Evolutionary conservation across 2,797 vertebrate species (phyloP).

Genomic region (Thripadectes ignobilis): DNA sequence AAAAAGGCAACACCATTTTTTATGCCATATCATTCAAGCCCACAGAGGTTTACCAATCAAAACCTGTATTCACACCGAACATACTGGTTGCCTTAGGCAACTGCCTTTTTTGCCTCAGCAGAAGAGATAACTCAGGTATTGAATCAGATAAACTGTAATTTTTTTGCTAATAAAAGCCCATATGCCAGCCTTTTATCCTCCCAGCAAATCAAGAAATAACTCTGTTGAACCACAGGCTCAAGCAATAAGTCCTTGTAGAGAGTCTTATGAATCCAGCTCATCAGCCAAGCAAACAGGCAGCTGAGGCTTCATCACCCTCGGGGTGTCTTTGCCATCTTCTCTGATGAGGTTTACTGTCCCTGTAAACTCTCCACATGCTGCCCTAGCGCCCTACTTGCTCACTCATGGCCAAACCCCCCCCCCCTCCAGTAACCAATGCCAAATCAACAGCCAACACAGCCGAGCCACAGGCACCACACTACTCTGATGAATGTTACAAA

Average conservation of each 20-base stretch:
- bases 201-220: not conserved
- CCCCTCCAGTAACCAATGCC: not conserved
- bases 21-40: not conserved
- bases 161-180: not conserved
- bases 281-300: not conserved
- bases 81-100: conserved; percentile 32
- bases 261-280: fast-evolving
- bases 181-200: not conserved
- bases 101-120: not conserved
- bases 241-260: not conserved
- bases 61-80: not conserved
- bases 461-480: fast-evolving
- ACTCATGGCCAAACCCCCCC: not conserved
- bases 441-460: fast-evolving
- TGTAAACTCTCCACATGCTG: not conserved
- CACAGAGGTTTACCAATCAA: conserved; percentile 13
- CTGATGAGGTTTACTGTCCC: fast-evolving
- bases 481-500: not conserved
- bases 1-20: not conserved
- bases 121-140: not conserved
- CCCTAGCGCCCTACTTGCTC: not conserved
- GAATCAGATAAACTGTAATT: conserved; percentile 16
- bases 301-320: not conserved
- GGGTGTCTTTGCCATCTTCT: not conserved
- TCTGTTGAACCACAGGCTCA: not conserved